Evolutionary conservation across 2,888 invertebrate genomes (phyloP).

Genomic region (Dasypolia templi): DNA sequence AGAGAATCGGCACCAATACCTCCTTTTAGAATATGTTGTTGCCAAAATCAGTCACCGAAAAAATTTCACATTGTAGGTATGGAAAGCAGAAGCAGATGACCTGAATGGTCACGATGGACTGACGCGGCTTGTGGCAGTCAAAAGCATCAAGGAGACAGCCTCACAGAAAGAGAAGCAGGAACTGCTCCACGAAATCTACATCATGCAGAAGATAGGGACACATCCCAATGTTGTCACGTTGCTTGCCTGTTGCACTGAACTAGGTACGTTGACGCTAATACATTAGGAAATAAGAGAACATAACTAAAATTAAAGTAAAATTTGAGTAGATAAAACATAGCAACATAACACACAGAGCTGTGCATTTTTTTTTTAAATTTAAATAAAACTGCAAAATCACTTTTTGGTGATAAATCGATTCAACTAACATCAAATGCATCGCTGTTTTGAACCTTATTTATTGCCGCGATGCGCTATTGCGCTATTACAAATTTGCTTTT

Average conservation of each 20-base stretch:
- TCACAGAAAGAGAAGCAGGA: constrained; percentile 95
- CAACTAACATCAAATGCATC: too few relatives aligned
- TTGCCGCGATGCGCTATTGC: too few relatives aligned
- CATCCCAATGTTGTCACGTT: constrained; percentile 96
- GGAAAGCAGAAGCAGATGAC: constrained; percentile 96
- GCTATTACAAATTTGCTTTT: too few relatives aligned
- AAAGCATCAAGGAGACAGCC: constrained; percentile 95
- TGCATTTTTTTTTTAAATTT: too few relatives aligned
- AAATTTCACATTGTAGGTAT: constrained; percentile 89
- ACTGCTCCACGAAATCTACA: constrained; percentile 92
- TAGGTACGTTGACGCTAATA: constrained; percentile 88
- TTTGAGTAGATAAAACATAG: not conserved
- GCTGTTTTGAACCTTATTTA: too few relatives aligned
- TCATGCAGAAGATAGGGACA: constrained; percentile 95
- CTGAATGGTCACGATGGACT: constrained; percentile 94
- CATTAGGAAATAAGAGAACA: not conserved
- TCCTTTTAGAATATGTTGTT: not conserved
- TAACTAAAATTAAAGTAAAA: not conserved
- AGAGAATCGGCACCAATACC: too few relatives aligned
- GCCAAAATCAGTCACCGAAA: not conserved
- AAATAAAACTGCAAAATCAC: too few relatives aligned
- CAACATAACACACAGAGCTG: too few relatives aligned
- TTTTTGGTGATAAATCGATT: too few relatives aligned
- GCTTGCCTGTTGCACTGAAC: constrained; percentile 95
- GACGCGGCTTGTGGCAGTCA: constrained; percentile 95